Conservation (phyloP, 1,140 invertebrate species). For the Dolichoris vasculosae region DNA sequence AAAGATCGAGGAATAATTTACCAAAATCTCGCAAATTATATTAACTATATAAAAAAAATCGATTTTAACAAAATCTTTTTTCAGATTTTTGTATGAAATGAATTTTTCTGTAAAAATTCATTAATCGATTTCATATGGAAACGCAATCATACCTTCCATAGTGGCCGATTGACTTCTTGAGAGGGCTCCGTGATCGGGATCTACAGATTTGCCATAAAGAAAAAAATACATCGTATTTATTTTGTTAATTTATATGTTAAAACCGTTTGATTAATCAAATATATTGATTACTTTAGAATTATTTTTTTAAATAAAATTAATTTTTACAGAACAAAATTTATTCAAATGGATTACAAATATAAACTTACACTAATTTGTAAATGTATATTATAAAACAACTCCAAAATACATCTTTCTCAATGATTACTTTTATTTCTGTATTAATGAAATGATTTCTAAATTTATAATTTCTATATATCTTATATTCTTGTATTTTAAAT, state of each 20-base stretch:
- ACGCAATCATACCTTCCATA: conserved; percentile 66
- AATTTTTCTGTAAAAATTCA: conserved; percentile 33
- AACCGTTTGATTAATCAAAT: conserved; percentile 34
- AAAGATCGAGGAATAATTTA: neutral
- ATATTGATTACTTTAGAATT: neutral
- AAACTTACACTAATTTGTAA: neutral
- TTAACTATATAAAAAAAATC: neutral
- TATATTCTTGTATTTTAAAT: no score
- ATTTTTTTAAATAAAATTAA: neutral
- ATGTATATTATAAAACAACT: neutral
- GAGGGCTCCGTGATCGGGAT: conserved; percentile 65
- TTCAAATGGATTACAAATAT: neutral
- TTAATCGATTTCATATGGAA: neutral
- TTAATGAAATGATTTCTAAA: no score
- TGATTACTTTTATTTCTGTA: no score
- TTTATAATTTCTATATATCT: no score
- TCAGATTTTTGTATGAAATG: neutral
- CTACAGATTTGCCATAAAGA: conserved; percentile 64
- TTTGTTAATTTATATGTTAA: conserved; percentile 54
- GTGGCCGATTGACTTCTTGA: conserved; percentile 61
- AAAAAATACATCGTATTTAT: conserved; percentile 56
- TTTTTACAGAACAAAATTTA: neutral
- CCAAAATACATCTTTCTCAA: no score
- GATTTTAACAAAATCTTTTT: neutral
- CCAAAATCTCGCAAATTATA: conserved; percentile 11